Evolutionary conservation across 1,140 invertebrate genomes (phyloP), one percentile per base, ranked within the genome.

Genomic region (Macrobrachium nipponense): DNA sequence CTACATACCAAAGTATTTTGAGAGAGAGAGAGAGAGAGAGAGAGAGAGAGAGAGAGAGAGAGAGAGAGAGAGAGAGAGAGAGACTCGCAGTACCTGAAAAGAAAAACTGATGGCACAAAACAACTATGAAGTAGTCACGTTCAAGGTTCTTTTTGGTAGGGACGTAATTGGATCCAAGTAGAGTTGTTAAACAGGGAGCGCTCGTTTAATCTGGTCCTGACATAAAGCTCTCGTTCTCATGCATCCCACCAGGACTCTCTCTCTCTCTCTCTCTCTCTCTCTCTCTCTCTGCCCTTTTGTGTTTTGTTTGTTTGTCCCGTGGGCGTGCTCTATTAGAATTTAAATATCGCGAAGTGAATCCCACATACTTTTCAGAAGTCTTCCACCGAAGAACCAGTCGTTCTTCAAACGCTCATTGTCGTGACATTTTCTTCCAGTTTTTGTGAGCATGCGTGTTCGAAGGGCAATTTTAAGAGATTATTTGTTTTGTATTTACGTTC

Each of bases 251-350:
- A 36, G 27, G 27, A 4, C 66, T 36, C 27, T 68, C 66, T 68
- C 66, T 43, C 20, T 68, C 66, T 36, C 27, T 36, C 66, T 68
- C 66, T 68, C 66, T 68, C 66, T 68, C 66, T 68, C 66, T 68
- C 73, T 75, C 73, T 43, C 36, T 75, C 66, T 68, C 66, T 68
- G 8, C 14, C 66, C 14, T 14, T 68, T 14, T 68, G 8, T 75
- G 8, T 68, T 14, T 14, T 68, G 8, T 68, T 0, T 68, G 8
- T 68, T 12, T 51, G 8, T 51, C 51, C 11, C 51, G 27, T 36
- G 27, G 27, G 27, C 4, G 27, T 36, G 27, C 27, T 36, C 27
- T 36, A 36, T 36, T 36, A 36, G 27, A 36, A 36, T 36, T 36
- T 36, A 36, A 36, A 36, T 36, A 36, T 36, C 27, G 27, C 27